Percentiles rank a stretch among this genome's conserved stretches.
Conservation (phyloP, 23 tunicate species). For the Phallusia fumigata region DNA sequence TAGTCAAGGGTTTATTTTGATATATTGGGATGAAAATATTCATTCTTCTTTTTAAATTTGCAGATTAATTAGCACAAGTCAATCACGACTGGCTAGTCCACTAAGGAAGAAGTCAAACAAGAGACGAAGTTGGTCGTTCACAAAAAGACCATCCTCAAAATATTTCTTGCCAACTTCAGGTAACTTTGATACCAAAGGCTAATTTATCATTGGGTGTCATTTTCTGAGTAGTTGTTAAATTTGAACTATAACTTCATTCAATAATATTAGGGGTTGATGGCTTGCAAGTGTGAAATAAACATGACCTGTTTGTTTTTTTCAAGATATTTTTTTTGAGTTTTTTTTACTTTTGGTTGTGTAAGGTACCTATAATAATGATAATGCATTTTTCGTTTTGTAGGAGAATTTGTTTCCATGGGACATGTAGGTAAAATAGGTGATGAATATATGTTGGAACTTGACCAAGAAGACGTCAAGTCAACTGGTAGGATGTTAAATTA, state of each 20-base stretch:
- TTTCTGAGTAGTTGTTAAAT: neutral
- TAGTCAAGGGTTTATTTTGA: too few species aligned
- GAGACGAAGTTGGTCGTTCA: conserved; percentile 45
- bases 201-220: neutral
- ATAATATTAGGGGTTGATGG: too few species aligned
- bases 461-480: conserved; percentile 36
- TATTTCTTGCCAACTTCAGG: conserved; percentile 52
- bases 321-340: too few species aligned
- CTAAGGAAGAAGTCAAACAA: conserved; percentile 40
- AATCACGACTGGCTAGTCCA: conserved; percentile 41
- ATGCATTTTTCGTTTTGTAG: neutral
- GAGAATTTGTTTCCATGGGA: conserved; percentile 19
- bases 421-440: conserved; percentile 22
- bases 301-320: too few species aligned
- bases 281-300: neutral
- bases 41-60: neutral
- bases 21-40: too few species aligned
- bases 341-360: too few species aligned
- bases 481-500: neutral
- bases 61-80: conserved; percentile 34
- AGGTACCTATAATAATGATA: too few species aligned
- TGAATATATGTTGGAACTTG: conserved; percentile 38
- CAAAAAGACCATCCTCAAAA: conserved; percentile 29
- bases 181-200: neutral
- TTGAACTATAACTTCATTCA: neutral